Evolutionary conservation across 2,888 invertebrate species (phyloP).

Genomic region (Clusia tigrina): DNA sequence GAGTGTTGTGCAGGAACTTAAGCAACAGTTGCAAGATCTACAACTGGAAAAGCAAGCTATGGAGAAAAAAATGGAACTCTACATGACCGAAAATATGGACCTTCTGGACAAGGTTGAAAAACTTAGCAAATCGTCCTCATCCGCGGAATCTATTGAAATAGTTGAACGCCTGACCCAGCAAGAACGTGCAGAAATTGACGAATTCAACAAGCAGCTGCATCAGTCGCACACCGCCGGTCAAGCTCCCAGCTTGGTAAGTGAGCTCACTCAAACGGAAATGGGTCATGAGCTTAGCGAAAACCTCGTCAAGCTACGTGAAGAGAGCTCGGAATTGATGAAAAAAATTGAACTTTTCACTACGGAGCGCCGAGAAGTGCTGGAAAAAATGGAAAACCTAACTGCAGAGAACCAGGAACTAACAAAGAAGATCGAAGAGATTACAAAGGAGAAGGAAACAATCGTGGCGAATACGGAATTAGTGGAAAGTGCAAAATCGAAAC

Average conservation of each 20-base stretch:
- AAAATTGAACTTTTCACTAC: constrained; percentile 75
- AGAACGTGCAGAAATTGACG: constrained; percentile 75
- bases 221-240: constrained; percentile 34
- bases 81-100: constrained; percentile 78
- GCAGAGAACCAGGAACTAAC: constrained; percentile 70
- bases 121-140: constrained; percentile 74
- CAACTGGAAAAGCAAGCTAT: constrained; percentile 71
- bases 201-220: constrained; percentile 68
- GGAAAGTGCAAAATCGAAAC: constrained; percentile 31
- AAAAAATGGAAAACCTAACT: constrained; percentile 72
- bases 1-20: constrained; percentile 67
- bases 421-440: constrained; percentile 66
- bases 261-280: constrained; percentile 53
- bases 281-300: constrained; percentile 67
- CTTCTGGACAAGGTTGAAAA: constrained; percentile 77
- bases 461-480: constrained; percentile 38
- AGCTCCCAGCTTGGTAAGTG: constrained; percentile 45
- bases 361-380: constrained; percentile 75
- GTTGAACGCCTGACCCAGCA: constrained; percentile 76
- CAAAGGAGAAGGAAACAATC: constrained; percentile 66
- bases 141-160: constrained; percentile 79
- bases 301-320: constrained; percentile 70
- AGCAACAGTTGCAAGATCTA: constrained; percentile 58
- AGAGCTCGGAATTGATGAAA: constrained; percentile 72
- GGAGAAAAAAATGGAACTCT: constrained; percentile 71